These are phyloP conservation scores for Rhinopomastus cyanomelas DNA, from an alignment of 2,113 vertebrate species.

Conservation along the genomic window DNA sequence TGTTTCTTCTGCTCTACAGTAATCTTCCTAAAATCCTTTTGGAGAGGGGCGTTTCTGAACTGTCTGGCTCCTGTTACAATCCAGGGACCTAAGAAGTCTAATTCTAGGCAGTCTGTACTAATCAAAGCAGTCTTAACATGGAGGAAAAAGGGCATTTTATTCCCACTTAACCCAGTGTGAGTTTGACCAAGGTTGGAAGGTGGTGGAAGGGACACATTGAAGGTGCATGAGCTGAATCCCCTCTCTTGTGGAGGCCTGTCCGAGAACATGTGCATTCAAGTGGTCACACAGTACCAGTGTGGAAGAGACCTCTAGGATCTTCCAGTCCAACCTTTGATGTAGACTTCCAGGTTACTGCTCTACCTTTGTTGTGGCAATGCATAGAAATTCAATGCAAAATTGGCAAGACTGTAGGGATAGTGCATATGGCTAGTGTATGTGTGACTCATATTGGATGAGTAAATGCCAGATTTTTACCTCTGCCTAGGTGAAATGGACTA, in stretches of 20 bases:
- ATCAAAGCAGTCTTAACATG: background rate
- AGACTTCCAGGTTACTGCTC: background rate
- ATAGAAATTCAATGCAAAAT: background rate
- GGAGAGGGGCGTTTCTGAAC: background rate
- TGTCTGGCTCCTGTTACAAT: background rate
- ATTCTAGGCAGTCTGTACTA: background rate
- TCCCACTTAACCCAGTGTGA: fast-evolving
- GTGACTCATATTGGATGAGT: background rate
- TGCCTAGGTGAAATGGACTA: background rate
- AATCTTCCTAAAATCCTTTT: background rate
- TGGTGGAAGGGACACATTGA: background rate
- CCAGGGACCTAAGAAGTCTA: background rate
- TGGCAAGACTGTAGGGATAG: background rate
- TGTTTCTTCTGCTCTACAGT: background rate
- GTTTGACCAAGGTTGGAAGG: background rate
- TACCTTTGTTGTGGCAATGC: background rate
- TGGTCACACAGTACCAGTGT: no score
- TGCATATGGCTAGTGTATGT: background rate
- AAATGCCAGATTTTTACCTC: background rate
- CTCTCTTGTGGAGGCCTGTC: background rate
- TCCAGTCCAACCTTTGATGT: background rate
- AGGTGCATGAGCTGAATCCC: background rate
- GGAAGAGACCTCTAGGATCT: no score
- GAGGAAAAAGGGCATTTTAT: background rate
- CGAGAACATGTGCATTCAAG: background rate